Percentiles rank a stretch among this genome's conserved stretches.
Conservation (phyloP, 2,113 vertebrate species). For the Hepsetus odoe region DNA sequence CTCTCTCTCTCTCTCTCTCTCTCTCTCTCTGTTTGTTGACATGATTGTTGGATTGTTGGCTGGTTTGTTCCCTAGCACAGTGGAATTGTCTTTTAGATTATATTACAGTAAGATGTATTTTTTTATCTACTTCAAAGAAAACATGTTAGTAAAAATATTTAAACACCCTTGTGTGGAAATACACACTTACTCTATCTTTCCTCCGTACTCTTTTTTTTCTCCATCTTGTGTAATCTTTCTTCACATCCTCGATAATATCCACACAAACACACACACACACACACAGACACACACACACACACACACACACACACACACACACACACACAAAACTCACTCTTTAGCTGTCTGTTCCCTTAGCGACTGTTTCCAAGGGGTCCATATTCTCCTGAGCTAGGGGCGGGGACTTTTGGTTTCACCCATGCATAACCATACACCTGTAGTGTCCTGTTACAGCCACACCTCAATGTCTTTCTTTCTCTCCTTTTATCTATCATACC, state of each 20-base stretch:
- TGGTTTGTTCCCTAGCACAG: slow-evolving; percentile 41
- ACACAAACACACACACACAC: background rate
- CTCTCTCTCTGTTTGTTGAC: slow-evolving; percentile 11
- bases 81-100: slow-evolving; percentile 33
- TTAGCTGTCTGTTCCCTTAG: slow-evolving; percentile 50
- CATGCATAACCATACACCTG: slow-evolving; percentile 54
- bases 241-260: slow-evolving; percentile 9
- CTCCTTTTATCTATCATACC: no score
- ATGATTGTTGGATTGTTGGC: slow-evolving; percentile 45
- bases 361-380: slow-evolving; percentile 51
- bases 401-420: slow-evolving; percentile 44
- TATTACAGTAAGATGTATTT: slow-evolving; percentile 27
- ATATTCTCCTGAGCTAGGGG: slow-evolving; percentile 43
- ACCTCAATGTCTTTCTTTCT: slow-evolving; percentile 20
- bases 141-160: no score
- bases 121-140: background rate
- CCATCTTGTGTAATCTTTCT: slow-evolving; percentile 36
- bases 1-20: slow-evolving; percentile 15
- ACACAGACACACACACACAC: slow-evolving; percentile 43
- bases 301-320: slow-evolving; percentile 30
- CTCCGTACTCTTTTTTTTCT: slow-evolving; percentile 12
- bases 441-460: slow-evolving; percentile 27
- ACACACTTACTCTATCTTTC: slow-evolving; percentile 19
- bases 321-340: slow-evolving; percentile 24
- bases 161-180: slow-evolving; percentile 1